Evolutionary conservation across 2,888 invertebrate genomes (phyloP).

Genomic region (Chloroclysta siterata): DNA sequence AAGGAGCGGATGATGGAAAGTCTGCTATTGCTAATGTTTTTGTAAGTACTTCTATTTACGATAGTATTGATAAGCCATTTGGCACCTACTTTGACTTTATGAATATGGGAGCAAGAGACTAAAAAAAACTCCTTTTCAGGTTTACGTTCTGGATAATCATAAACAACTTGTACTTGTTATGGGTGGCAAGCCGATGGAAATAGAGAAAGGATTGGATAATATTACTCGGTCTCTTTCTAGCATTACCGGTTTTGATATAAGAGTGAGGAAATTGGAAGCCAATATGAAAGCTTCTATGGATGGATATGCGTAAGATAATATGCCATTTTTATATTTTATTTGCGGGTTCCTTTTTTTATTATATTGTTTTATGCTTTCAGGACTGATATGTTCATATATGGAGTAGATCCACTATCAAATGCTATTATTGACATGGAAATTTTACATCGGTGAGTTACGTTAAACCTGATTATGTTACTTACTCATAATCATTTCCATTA

Average conservation of each 20-base stretch:
- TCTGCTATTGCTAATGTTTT: conserved; percentile 94
- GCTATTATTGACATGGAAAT: conserved; percentile 92
- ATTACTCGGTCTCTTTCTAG: conserved; percentile 89
- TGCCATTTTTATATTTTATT: neutral
- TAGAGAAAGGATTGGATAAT: conserved; percentile 89
- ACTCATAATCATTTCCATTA: no score
- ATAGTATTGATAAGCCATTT: no score
- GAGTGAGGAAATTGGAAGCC: conserved; percentile 91
- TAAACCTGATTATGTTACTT: no score
- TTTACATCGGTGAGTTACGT: conserved; percentile 87
- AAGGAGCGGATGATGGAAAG: conserved; percentile 92
- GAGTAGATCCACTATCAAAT: conserved; percentile 92
- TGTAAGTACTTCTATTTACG: conserved; percentile 80
- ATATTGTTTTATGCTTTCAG: conserved; percentile 77
- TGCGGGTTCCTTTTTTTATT: neutral
- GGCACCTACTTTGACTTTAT: no score
- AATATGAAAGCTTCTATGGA: conserved; percentile 88
- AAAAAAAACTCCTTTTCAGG: conserved; percentile 69
- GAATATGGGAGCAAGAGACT: neutral
- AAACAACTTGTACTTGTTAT: conserved; percentile 92
- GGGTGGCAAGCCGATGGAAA: conserved; percentile 90
- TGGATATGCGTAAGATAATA: conserved; percentile 86
- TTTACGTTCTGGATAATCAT: conserved; percentile 92
- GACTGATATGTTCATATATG: conserved; percentile 94
- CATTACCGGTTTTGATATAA: conserved; percentile 91